Percentiles rank a stretch among this genome's conserved stretches.
phyloP scores from a whole-genome alignment of 2,797 vertebrate genomes.

The Falco biarmicus region DNA sequence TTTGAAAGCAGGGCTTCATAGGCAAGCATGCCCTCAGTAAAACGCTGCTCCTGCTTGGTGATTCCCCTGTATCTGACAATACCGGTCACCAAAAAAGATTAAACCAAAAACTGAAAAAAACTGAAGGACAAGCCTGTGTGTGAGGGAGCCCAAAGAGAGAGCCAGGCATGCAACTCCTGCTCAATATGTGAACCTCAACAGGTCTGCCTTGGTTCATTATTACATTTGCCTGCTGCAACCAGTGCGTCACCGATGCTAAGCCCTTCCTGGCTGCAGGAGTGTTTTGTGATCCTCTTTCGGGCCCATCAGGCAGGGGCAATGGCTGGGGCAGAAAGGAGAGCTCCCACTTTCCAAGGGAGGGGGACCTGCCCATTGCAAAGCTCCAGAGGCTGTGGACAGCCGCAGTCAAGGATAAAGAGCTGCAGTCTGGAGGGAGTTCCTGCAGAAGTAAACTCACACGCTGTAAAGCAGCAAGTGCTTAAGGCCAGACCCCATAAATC shows the following conservation, averaged over 20 bases:
- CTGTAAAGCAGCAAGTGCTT: slow-evolving; percentile 47
- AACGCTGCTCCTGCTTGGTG: accelerated
- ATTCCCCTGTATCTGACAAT: not conserved
- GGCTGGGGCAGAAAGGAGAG: not conserved
- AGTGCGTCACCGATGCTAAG: not conserved
- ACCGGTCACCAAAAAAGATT: not conserved
- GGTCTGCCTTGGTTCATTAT: too few species aligned
- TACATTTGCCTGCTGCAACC: not conserved
- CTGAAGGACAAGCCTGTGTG: not conserved
- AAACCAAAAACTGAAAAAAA: not conserved
- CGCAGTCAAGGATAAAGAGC: not conserved
- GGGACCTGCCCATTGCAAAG: not conserved
- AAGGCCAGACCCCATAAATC: slow-evolving; percentile 60
- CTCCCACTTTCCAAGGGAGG: not conserved
- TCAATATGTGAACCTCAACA: accelerated
- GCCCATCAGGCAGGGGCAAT: not conserved
- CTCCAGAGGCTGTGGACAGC: not conserved
- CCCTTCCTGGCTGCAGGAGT: not conserved
- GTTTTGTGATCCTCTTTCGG: not conserved
- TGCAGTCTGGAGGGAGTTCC: not conserved
- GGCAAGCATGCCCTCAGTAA: not conserved
- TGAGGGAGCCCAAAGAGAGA: not conserved
- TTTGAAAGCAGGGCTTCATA: not conserved
- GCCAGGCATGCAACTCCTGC: not conserved
- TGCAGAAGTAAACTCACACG: not conserved